Evolutionary conservation across 2,888 invertebrate species (phyloP).

Genomic region (Alsophila aescularia): DNA sequence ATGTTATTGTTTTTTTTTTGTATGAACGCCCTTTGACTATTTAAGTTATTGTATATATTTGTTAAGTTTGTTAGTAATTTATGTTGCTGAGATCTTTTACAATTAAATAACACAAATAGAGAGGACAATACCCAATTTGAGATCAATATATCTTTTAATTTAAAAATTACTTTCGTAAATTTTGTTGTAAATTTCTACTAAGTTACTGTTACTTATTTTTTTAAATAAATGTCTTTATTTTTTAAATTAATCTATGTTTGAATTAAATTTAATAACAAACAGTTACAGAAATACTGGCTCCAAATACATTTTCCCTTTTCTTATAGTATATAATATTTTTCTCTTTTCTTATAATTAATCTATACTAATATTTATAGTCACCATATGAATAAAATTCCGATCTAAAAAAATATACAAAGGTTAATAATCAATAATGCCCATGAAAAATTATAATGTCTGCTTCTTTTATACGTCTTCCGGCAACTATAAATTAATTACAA

Average conservation of each 20-base stretch:
- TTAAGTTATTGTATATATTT: slow-evolving; percentile 3
- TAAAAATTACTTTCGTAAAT: slow-evolving; percentile 1
- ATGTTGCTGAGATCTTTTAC: slow-evolving; percentile 56
- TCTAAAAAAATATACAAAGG: neutral
- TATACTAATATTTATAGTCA: neutral
- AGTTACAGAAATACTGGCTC: slow-evolving; percentile 76
- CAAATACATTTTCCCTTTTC: slow-evolving; percentile 23
- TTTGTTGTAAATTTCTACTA: neutral
- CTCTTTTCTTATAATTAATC: neutral
- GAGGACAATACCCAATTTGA: slow-evolving; percentile 67
- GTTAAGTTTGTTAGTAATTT: slow-evolving; percentile 15
- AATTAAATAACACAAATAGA: slow-evolving; percentile 32
- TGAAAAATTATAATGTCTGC: too few relatives aligned
- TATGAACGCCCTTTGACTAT: slow-evolving; percentile 1
- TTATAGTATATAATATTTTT: slow-evolving; percentile 3
- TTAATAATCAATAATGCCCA: too few relatives aligned
- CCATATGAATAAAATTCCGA: neutral
- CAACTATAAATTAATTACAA: neutral
- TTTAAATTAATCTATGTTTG: slow-evolving; percentile 10
- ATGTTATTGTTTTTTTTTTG: neutral
- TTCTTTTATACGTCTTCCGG: neutral
- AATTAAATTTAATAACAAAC: slow-evolving; percentile 40
- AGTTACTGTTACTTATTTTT: slow-evolving; percentile 1
- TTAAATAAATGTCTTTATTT: neutral
- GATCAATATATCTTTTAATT: slow-evolving; percentile 55